Conservation (phyloP, 2,888 invertebrate genomes). For the Scaeva pyrastri region DNA sequence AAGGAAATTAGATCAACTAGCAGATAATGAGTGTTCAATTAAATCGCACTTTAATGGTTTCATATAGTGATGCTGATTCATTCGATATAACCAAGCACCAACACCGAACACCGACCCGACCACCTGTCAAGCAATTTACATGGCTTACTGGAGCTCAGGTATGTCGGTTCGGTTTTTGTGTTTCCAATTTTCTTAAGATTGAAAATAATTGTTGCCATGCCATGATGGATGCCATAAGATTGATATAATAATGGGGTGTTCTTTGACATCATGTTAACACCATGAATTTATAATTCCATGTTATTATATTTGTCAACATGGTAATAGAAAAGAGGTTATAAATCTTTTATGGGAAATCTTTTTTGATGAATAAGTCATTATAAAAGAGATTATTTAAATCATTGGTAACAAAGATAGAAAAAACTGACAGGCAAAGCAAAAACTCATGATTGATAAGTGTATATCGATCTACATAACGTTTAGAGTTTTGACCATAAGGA, state of each 20-base stretch:
- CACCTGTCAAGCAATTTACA: slow-evolving; percentile 31
- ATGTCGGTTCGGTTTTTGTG: background rate
- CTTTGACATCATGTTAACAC: slow-evolving; percentile 41
- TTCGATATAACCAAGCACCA: background rate
- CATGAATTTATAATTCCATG: background rate
- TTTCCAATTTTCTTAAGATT: slow-evolving; percentile 6
- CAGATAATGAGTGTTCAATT: slow-evolving; percentile 36
- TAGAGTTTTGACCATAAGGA: no score
- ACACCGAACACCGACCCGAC: slow-evolving; percentile 1
- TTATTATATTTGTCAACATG: slow-evolving; percentile 33
- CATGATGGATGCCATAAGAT: slow-evolving; percentile 11
- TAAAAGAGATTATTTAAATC: no score
- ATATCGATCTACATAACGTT: no score
- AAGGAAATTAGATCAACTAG: slow-evolving; percentile 38
- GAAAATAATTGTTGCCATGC: slow-evolving; percentile 19
- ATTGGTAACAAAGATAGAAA: no score
- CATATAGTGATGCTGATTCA: slow-evolving; percentile 36
- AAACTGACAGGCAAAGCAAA: no score
- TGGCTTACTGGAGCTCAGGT: background rate
- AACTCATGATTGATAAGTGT: no score
- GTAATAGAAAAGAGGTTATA: no score
- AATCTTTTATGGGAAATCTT: no score
- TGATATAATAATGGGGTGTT: slow-evolving; percentile 8
- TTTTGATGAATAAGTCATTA: no score
- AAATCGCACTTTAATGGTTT: slow-evolving; percentile 24